phyloP scores from a whole-genome alignment of 2,888 invertebrate species.

The Epinotia demarniana region DNA sequence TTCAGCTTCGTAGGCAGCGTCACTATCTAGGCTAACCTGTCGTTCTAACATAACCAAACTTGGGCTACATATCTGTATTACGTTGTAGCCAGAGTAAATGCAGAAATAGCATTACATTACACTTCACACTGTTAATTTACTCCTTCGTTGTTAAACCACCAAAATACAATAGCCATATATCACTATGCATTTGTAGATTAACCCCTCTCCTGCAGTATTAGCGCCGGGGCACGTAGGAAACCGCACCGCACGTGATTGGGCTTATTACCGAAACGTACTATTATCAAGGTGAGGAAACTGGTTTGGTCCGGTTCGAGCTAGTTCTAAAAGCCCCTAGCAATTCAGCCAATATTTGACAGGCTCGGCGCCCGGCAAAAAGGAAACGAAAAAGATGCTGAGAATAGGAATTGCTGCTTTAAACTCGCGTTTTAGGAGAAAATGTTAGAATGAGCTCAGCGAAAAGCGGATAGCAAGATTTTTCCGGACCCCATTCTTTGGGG shows the following conservation, averaged over 20 bases:
- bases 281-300: constrained; percentile 45
- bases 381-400: constrained; percentile 42
- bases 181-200: constrained; percentile 28
- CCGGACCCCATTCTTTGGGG: not conserved
- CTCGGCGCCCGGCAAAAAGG: constrained; percentile 23
- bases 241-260: constrained; percentile 33
- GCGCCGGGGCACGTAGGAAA: constrained; percentile 30
- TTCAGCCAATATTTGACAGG: constrained; percentile 40
- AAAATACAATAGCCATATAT: constrained; percentile 29
- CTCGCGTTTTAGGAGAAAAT: constrained; percentile 29
- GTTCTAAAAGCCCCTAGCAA: constrained; percentile 41
- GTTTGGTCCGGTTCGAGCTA: constrained; percentile 43
- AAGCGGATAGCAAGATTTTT: constrained; percentile 30
- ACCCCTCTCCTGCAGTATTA: constrained; percentile 16
- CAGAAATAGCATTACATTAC: constrained; percentile 5
- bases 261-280: constrained; percentile 35
- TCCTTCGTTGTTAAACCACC: constrained; percentile 21
- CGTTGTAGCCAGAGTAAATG: not conserved
- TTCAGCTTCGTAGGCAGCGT: no score
- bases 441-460: constrained; percentile 32
- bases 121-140: constrained; percentile 11
- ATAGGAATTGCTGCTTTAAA: constrained; percentile 43
- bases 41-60: no score
- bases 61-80: not conserved
- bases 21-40: no score